Evolutionary conservation across 2,113 vertebrate species (phyloP), one percentile per base, ranked within the genome.

Genomic region (Natator depressus): DNA sequence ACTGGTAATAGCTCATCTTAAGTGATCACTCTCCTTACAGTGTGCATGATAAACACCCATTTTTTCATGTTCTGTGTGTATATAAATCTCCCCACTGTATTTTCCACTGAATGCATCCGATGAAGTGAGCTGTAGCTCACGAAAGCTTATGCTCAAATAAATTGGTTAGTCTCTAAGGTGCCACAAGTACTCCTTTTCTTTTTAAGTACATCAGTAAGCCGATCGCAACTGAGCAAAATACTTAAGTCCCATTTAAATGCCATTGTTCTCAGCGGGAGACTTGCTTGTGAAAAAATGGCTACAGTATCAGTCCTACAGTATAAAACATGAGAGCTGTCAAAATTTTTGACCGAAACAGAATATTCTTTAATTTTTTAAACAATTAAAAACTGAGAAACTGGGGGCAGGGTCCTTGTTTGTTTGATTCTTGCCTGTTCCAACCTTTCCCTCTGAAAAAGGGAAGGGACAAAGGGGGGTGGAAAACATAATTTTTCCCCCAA

Each of bases 391-490:
- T 19, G 65, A 22, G n/a, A 22, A 72, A 38, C 9, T 20, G n/a
- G 10, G 65, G 9, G 16, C 8, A 4, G 19, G 53, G 22, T 76
- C 5, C 46, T 46, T 76, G 38, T 76, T 76, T 42, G 38, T 46
- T 78, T 47, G 42, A 46, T 8, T 25, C 42, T 27, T 29, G 22
- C 25, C 42, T 76, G 20, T 47, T 47, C 25, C 2, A 46, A 47
- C 20, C 12, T 78, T 16, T 47, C 11, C 6, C 42, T 78, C 25
- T 13, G 42, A 78, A 78, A 78, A 78, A 78, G 24, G 4, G 16
- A 1, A 38, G 19, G 72, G 69, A 0, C 0, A 1, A 1, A 12
- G 1, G 7, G 3, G 3, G 4, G 3, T 4, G 1, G 14, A 2
- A 14, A 4, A 29, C 59, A 49, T 20, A 38, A 42, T 42, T 72